A percentile compares a stretch with the other conserved stretches of the same genome.
These are phyloP conservation scores for Latheticus oryzae DNA, from an alignment of 2,888 invertebrate genomes.

Conservation along the genomic window DNA sequence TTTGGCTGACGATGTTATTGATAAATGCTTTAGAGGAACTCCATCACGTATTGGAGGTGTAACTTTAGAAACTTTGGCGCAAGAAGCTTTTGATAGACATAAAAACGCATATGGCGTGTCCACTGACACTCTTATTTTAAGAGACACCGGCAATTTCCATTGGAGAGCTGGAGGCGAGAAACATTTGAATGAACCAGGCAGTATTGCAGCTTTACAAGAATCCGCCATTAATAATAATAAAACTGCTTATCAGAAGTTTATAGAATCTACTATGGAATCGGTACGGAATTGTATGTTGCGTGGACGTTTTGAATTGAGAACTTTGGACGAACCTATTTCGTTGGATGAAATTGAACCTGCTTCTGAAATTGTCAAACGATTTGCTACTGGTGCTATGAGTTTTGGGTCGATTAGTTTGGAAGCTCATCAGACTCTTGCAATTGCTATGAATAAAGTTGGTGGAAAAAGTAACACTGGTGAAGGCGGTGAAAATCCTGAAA, in stretches of 20 bases:
- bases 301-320: slow-evolving; percentile 91
- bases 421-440: slow-evolving; percentile 93
- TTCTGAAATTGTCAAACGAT: slow-evolving; percentile 94
- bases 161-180: slow-evolving; percentile 98
- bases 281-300: slow-evolving; percentile 88
- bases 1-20: slow-evolving; percentile 89
- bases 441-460: slow-evolving; percentile 97
- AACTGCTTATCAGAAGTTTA: slow-evolving; percentile 86
- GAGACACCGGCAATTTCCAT: slow-evolving; percentile 91
- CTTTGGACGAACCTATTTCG: slow-evolving; percentile 81
- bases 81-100: slow-evolving; percentile 87
- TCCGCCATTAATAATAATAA: slow-evolving; percentile 85
- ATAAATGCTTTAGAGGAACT: slow-evolving; percentile 87
- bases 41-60: slow-evolving; percentile 87
- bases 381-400: slow-evolving; percentile 78
- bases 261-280: slow-evolving; percentile 88
- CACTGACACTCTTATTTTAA: slow-evolving; percentile 78
- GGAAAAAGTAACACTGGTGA: slow-evolving; percentile 99
- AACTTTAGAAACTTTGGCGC: slow-evolving; percentile 86
- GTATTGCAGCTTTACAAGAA: slow-evolving; percentile 82
- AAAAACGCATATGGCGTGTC: slow-evolving; percentile 78
- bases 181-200: slow-evolving; percentile 95
- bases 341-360: slow-evolving; percentile 93
- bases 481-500: slow-evolving; percentile 88
- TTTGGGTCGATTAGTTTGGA: slow-evolving; percentile 90